These are phyloP conservation scores for Aspidoscelis tigris DNA, from an alignment of 2,113 vertebrate species.

Conservation along the genomic window DNA sequence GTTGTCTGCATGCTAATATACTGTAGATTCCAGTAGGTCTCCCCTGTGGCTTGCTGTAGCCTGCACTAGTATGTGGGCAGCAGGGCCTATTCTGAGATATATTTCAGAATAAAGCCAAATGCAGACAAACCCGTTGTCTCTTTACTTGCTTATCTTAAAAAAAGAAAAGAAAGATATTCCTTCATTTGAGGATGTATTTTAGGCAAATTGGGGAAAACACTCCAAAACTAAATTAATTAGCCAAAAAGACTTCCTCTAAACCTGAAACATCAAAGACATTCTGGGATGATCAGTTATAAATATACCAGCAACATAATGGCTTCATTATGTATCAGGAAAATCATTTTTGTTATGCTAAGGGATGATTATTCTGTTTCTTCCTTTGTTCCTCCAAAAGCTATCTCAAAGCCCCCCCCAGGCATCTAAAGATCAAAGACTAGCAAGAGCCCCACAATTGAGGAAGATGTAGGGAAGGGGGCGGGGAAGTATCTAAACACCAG, in stretches of 20 bases:
- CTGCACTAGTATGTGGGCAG: no score
- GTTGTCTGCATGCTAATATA: no score
- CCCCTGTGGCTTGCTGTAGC: no score
- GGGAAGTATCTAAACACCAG: not conserved
- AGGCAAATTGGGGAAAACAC: not conserved
- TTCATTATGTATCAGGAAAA: slow-evolving; percentile 11
- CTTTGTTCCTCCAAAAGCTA: slow-evolving; percentile 9
- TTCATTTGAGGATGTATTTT: not conserved
- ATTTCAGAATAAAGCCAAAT: no score
- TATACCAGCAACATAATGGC: slow-evolving; percentile 10
- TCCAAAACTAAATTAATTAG: slow-evolving; percentile 29
- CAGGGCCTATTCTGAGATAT: no score
- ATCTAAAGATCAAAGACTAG: slow-evolving; percentile 9
- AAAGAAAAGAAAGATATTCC: not conserved
- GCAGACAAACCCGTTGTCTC: no score
- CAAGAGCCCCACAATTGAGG: not conserved
- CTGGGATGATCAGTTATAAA: slow-evolving; percentile 11
- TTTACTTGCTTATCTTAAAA: not conserved
- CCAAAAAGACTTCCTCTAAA: not conserved
- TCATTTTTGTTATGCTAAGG: slow-evolving; percentile 10
- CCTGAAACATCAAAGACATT: slow-evolving; percentile 8
- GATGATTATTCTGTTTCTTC: slow-evolving; percentile 27
- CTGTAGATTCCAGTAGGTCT: no score
- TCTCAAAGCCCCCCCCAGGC: not conserved
- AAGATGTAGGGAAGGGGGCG: no score